A percentile compares a stretch with the other conserved stretches of the same genome.
These are phyloP conservation scores for Lepus oiostolus DNA, from an alignment of 2,797 vertebrate species.

Conservation along the genomic window DNA sequence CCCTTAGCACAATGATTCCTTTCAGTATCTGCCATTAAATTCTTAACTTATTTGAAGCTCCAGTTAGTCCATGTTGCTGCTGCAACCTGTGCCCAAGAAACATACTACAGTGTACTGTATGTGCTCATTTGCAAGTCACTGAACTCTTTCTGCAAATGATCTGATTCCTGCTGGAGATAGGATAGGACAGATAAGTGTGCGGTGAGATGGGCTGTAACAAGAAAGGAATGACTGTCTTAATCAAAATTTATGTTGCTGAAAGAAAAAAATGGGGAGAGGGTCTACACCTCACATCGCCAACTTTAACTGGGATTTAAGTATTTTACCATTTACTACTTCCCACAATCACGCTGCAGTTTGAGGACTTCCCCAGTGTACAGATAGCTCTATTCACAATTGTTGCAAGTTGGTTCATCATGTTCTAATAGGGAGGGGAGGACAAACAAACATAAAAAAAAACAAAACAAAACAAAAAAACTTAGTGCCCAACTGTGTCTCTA, in stretches of 20 bases:
- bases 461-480: slow-evolving; percentile 81
- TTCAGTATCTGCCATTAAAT: slow-evolving; percentile 86
- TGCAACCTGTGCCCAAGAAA: slow-evolving; percentile 87
- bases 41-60: slow-evolving; percentile 87
- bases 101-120: slow-evolving; percentile 81
- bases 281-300: slow-evolving; percentile 42
- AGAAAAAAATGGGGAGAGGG: not conserved
- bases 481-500: slow-evolving; percentile 1
- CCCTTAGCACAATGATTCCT: slow-evolving; percentile 85
- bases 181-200: slow-evolving; percentile 83
- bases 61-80: slow-evolving; percentile 84
- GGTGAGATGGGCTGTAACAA: slow-evolving; percentile 77
- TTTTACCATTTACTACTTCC: slow-evolving; percentile 81
- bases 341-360: slow-evolving; percentile 77
- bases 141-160: slow-evolving; percentile 86
- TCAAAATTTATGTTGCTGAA: slow-evolving; percentile 44
- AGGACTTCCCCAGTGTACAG: slow-evolving; percentile 82
- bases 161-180: slow-evolving; percentile 83
- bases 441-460: slow-evolving; percentile 80
- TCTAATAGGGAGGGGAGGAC: slow-evolving; percentile 70
- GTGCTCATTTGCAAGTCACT: slow-evolving; percentile 85
- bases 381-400: slow-evolving; percentile 84
- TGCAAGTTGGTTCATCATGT: slow-evolving; percentile 81
- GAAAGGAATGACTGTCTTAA: slow-evolving; percentile 51
- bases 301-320: slow-evolving; percentile 62